phyloP scores from a whole-genome alignment of 2,888 invertebrate species.

The Thumatha senex region DNA sequence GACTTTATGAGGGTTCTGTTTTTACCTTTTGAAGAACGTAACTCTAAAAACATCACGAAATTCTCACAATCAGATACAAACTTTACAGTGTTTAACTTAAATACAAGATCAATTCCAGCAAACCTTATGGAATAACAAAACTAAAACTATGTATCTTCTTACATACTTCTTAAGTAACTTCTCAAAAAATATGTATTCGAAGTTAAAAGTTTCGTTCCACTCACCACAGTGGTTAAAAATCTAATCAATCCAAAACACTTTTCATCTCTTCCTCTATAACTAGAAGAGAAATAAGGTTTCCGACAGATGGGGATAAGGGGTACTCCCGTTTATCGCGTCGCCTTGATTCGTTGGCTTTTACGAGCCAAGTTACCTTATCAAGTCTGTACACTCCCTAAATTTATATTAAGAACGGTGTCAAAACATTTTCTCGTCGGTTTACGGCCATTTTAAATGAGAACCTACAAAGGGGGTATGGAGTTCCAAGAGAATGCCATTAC shows the following conservation, averaged over 20 bases:
- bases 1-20: too few species aligned
- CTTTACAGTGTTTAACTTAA: too few species aligned
- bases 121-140: too few species aligned
- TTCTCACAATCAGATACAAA: too few species aligned
- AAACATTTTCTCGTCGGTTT: slow-evolving; percentile 63
- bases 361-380: slow-evolving; percentile 36
- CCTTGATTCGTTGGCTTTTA: slow-evolving; percentile 41
- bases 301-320: slow-evolving; percentile 17
- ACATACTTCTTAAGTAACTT: too few species aligned
- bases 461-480: slow-evolving; percentile 24
- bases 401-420: slow-evolving; percentile 58
- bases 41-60: too few species aligned
- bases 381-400: slow-evolving; percentile 42
- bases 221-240: slow-evolving; percentile 8
- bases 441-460: slow-evolving; percentile 64
- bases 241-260: slow-evolving; percentile 14
- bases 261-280: slow-evolving; percentile 26
- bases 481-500: slow-evolving; percentile 35
- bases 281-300: slow-evolving; percentile 22
- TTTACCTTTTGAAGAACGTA: too few species aligned
- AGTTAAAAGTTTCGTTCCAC: not conserved
- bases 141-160: too few species aligned
- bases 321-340: slow-evolving; percentile 24
- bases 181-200: not conserved
- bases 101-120: too few species aligned